Evolutionary conservation across 2,888 invertebrate species (phyloP).

Genomic region (Cyclophora punctaria): DNA sequence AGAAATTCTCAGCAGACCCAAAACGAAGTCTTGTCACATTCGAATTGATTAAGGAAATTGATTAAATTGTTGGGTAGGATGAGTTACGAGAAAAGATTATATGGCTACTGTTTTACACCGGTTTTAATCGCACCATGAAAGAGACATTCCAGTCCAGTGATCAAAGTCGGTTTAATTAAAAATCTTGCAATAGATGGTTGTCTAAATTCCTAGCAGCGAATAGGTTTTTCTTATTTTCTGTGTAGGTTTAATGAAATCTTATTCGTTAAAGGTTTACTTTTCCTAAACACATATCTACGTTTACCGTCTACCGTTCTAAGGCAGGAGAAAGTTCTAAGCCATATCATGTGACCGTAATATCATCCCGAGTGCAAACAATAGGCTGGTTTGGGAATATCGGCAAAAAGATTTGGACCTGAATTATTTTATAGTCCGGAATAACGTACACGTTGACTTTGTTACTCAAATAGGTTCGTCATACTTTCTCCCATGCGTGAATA

Average conservation of each 20-base stretch:
- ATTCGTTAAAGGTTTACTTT: slow-evolving; percentile 32
- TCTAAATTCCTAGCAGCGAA: slow-evolving; percentile 61
- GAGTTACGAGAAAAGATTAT: slow-evolving; percentile 39
- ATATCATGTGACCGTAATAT: slow-evolving; percentile 15
- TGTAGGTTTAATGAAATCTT: slow-evolving; percentile 56
- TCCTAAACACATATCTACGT: slow-evolving; percentile 10
- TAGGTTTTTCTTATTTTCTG: slow-evolving; percentile 45
- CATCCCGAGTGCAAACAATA: slow-evolving; percentile 14
- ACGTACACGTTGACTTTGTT: no score
- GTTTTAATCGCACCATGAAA: slow-evolving; percentile 58
- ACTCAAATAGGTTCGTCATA: no score
- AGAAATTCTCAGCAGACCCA: slow-evolving; percentile 1
- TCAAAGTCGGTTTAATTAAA: slow-evolving; percentile 71
- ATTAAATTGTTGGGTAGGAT: slow-evolving; percentile 27
- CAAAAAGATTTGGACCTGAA: no score
- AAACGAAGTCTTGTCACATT: slow-evolving; percentile 3
- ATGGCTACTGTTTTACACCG: slow-evolving; percentile 49
- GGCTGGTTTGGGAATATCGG: slow-evolving; percentile 8
- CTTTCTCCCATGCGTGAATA: slow-evolving; percentile 7
- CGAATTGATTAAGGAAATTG: slow-evolving; percentile 16
- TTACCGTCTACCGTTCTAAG: no score
- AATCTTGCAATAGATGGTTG: slow-evolving; percentile 62
- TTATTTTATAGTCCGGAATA: no score
- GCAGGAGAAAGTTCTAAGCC: slow-evolving; percentile 14
- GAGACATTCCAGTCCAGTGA: slow-evolving; percentile 62